Conservation (phyloP, 2,888 invertebrate genomes). For the Phortica magna region DNA sequence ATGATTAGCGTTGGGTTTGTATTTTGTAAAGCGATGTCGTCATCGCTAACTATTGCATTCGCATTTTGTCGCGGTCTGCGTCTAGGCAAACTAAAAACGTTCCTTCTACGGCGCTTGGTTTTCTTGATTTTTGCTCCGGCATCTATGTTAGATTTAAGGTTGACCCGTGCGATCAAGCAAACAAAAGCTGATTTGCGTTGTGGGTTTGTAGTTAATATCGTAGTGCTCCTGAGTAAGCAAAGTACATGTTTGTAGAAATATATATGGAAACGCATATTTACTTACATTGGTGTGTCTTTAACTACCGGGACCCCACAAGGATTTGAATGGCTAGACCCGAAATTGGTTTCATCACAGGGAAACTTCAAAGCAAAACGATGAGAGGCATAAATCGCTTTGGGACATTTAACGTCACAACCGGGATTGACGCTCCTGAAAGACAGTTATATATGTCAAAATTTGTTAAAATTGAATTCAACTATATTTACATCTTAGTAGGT, state of each 20-base stretch:
- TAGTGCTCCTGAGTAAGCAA: conserved; percentile 41
- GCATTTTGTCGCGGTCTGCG: neutral
- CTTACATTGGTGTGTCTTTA: conserved; percentile 54
- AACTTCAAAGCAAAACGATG: conserved; percentile 58
- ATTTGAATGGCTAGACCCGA: neutral
- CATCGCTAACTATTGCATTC: neutral
- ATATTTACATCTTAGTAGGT: conserved; percentile 72
- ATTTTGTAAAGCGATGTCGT: neutral
- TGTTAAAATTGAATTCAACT: neutral
- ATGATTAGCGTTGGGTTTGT: conserved; percentile 20
- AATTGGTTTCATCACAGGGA: neutral
- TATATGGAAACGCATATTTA: neutral
- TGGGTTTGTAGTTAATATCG: conserved; percentile 45
- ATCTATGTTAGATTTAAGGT: neutral
- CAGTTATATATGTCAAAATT: conserved; percentile 18
- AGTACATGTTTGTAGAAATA: neutral
- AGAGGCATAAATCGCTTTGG: conserved; percentile 65
- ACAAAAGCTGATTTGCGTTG: conserved; percentile 59
- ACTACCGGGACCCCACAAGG: conserved; percentile 40
- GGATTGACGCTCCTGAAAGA: conserved; percentile 66
- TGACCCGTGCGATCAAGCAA: conserved; percentile 51
- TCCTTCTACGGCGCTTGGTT: conserved; percentile 5
- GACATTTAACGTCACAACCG: conserved; percentile 70
- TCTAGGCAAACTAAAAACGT: conserved; percentile 11
- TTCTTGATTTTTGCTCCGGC: neutral